Percentiles rank a stretch among this genome's conserved stretches.
Evolutionary conservation across 1,140 invertebrate genomes (phyloP).

Genomic region (Papilio xuthus): DNA sequence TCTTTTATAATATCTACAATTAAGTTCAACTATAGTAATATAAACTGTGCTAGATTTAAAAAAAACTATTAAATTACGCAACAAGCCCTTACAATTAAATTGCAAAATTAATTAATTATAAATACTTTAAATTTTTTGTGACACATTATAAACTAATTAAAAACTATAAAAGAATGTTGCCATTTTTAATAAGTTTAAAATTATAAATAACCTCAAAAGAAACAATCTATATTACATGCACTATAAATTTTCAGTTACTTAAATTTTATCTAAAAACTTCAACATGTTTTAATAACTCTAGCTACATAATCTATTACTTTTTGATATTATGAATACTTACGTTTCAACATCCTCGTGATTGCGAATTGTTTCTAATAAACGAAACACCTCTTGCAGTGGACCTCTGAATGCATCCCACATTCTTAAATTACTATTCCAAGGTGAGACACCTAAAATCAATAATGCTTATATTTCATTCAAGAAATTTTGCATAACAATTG

Average conservation of each 20-base stretch:
- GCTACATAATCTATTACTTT: conserved; percentile 3
- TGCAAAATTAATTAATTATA: background rate
- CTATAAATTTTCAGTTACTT: background rate
- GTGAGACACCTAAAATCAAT: conserved; percentile 85
- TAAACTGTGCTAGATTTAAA: background rate
- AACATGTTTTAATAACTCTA: background rate
- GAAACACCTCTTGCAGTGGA: conserved; percentile 93
- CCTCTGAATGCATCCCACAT: conserved; percentile 94
- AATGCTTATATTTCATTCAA: conserved; percentile 24
- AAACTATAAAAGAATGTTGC: too few relatives aligned
- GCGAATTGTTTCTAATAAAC: conserved; percentile 91
- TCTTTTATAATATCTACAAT: background rate
- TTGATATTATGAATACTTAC: conserved; percentile 78
- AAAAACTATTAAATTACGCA: too few relatives aligned
- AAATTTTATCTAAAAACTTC: background rate
- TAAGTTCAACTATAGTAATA: background rate
- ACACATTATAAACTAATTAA: too few relatives aligned
- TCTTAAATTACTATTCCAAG: conserved; percentile 91
- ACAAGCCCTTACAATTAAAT: too few relatives aligned
- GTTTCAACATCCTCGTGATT: conserved; percentile 90
- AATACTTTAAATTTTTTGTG: background rate
- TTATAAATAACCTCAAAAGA: too few relatives aligned
- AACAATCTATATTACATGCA: background rate
- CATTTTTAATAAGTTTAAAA: too few relatives aligned
- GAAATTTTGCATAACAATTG: conserved; percentile 9